These are phyloP conservation scores for Parus major DNA, from an alignment of 2,113 vertebrate genomes.

Conservation along the genomic window DNA sequence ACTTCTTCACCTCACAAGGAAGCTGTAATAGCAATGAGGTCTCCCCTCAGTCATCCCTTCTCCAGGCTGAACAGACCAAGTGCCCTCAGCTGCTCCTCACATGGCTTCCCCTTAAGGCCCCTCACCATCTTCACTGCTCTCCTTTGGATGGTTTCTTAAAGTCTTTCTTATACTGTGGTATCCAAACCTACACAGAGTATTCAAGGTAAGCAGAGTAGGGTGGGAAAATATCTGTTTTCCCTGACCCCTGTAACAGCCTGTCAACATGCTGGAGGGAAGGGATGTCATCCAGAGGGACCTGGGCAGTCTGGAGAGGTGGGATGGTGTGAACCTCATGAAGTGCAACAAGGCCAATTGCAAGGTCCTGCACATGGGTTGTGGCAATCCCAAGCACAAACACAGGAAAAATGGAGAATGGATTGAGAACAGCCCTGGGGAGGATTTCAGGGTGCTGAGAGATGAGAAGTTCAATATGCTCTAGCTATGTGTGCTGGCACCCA, in stretches of 20 bases:
- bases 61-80: background rate
- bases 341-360: background rate
- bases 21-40: background rate
- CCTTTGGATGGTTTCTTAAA: background rate
- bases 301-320: background rate
- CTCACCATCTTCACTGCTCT: background rate
- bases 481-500: background rate
- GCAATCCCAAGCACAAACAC: background rate
- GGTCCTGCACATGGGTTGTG: accelerated
- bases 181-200: background rate
- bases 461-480: background rate
- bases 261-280: accelerated
- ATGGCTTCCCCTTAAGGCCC: accelerated
- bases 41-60: background rate
- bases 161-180: background rate
- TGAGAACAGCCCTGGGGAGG: background rate
- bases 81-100: background rate
- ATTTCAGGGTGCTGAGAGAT: background rate
- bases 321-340: accelerated
- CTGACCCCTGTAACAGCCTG: background rate
- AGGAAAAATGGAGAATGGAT: background rate
- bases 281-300: background rate
- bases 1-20: background rate
- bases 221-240: background rate
- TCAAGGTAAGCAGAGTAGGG: background rate